These are phyloP conservation scores for Caenorhabditis virilis DNA, from an alignment of 2,888 invertebrate genomes.

Conservation along the genomic window DNA sequence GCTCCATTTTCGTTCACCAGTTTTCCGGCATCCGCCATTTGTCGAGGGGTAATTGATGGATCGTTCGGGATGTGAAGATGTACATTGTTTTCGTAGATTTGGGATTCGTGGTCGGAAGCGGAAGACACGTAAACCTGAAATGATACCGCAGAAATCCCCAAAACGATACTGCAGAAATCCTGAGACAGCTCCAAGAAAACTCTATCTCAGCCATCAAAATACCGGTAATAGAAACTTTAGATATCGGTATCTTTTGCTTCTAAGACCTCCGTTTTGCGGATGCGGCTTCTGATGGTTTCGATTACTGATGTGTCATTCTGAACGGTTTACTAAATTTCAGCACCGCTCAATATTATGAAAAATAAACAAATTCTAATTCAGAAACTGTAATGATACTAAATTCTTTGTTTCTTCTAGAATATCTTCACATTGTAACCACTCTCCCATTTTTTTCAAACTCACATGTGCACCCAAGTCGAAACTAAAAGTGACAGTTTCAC, in stretches of 20 bases:
- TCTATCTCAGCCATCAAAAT: too few relatives aligned
- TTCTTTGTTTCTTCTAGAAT: too few relatives aligned
- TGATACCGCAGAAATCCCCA: too few relatives aligned
- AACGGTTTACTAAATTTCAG: neutral
- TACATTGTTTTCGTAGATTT: slow-evolving; percentile 16
- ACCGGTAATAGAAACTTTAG: too few relatives aligned
- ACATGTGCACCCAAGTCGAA: slow-evolving; percentile 14
- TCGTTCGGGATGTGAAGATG: slow-evolving; percentile 9
- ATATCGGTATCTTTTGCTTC: too few relatives aligned
- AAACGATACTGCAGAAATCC: too few relatives aligned
- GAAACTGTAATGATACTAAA: too few relatives aligned
- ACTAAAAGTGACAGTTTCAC: slow-evolving; percentile 12
- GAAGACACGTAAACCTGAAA: slow-evolving; percentile 21
- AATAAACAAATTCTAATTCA: too few relatives aligned
- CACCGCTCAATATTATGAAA: too few relatives aligned
- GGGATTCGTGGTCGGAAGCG: slow-evolving; percentile 17
- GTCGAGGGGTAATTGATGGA: too few relatives aligned
- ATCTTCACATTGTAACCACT: neutral
- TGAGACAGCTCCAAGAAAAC: too few relatives aligned
- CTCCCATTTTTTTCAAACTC: neutral
- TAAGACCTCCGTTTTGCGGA: slow-evolving; percentile 62
- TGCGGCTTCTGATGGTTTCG: slow-evolving; percentile 61
- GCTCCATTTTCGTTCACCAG: slow-evolving; percentile 12
- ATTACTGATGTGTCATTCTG: slow-evolving; percentile 41
- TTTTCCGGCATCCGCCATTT: slow-evolving; percentile 14